These are phyloP conservation scores for Drosophila nannoptera DNA, from an alignment of 1,140 invertebrate genomes.

Conservation along the genomic window DNA sequence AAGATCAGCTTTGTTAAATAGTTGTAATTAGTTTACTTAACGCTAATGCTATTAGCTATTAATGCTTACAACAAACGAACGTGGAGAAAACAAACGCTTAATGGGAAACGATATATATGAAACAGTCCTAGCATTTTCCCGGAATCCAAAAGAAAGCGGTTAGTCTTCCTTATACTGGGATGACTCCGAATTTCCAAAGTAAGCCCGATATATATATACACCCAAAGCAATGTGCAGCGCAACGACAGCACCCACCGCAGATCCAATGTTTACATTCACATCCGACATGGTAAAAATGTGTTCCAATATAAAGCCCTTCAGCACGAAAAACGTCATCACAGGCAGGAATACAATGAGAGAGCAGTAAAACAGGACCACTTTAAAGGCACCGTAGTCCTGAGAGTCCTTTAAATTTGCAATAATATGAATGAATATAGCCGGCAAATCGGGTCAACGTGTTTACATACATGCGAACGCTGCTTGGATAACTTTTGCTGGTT, in stretches of 20 bases:
- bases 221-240: constrained; percentile 86
- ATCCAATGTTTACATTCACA: constrained; percentile 86
- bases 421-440: constrained; percentile 36
- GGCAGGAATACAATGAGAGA: constrained; percentile 83
- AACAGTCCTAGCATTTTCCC: constrained; percentile 33
- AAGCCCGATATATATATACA: constrained; percentile 88
- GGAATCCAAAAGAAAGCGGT: not conserved
- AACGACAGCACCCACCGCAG: constrained; percentile 85
- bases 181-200: constrained; percentile 80
- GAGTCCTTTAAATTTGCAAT: constrained; percentile 48
- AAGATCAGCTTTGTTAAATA: constrained; percentile 37
- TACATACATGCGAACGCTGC: constrained; percentile 60
- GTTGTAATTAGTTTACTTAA: constrained; percentile 53
- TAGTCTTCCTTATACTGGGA: constrained; percentile 46
- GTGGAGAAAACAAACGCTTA: constrained; percentile 42
- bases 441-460: constrained; percentile 21
- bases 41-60: constrained; percentile 37
- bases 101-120: constrained; percentile 38
- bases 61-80: constrained; percentile 38
- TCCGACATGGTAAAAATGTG: constrained; percentile 81
- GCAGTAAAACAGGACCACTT: constrained; percentile 83
- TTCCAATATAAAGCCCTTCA: constrained; percentile 82
- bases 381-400: constrained; percentile 82
- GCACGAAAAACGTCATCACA: constrained; percentile 82
- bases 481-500: constrained; percentile 33